Conservation (phyloP, 92 coral and sea anemone species). For the Zoanthus gigantus region DNA sequence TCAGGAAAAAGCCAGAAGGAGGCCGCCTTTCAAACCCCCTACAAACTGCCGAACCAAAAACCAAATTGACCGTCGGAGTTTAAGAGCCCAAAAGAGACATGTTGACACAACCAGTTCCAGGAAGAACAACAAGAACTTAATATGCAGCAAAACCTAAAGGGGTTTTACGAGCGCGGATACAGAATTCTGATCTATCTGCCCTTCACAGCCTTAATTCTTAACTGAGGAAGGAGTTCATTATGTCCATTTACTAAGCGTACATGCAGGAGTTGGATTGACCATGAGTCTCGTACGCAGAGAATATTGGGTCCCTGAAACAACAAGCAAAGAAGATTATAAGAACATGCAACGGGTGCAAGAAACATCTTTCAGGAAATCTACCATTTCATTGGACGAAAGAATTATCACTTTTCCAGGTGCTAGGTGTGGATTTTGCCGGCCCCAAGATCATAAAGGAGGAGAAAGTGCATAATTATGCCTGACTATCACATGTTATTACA, state of each 20-base stretch:
- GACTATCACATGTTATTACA: too few species aligned
- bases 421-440: constrained; percentile 54
- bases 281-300: constrained; percentile 18
- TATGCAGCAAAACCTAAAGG: constrained; percentile 31
- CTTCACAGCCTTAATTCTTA: too few species aligned
- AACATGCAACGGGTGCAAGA: too few species aligned
- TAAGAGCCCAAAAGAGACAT: constrained; percentile 17
- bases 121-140: constrained; percentile 40
- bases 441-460: neutral
- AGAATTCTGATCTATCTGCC: too few species aligned
- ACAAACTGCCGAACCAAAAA: constrained; percentile 28
- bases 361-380: too few species aligned
- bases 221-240: too few species aligned
- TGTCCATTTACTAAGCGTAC: too few species aligned
- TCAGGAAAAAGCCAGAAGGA: neutral
- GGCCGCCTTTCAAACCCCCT: constrained; percentile 21
- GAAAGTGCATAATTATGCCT: too few species aligned
- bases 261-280: neutral
- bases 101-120: constrained; percentile 17
- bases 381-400: neutral
- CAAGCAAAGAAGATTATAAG: too few species aligned
- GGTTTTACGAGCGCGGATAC: constrained; percentile 29
- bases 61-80: constrained; percentile 18
- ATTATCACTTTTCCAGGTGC: constrained; percentile 8
- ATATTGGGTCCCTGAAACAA: too few species aligned